These are phyloP conservation scores for Plutomurus gul DNA, from an alignment of 1,140 invertebrate genomes.

Conservation along the genomic window DNA sequence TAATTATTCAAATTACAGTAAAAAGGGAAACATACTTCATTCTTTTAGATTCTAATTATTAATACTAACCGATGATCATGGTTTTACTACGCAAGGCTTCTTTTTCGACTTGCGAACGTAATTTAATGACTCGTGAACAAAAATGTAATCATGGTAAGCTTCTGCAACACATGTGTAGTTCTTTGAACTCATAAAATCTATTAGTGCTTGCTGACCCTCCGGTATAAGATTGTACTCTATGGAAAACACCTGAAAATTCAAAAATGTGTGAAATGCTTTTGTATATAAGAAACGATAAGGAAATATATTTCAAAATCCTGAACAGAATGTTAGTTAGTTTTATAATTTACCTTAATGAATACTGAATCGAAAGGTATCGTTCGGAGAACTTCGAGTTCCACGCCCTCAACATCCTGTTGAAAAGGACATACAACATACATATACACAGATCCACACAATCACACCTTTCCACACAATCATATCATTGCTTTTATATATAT, in stretches of 20 bases:
- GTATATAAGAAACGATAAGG: background rate
- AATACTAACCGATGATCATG: too few species aligned
- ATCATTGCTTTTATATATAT: too few species aligned
- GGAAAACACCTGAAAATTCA: background rate
- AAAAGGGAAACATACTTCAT: too few species aligned
- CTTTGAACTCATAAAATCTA: background rate
- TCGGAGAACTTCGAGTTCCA: conserved; percentile 60
- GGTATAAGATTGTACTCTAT: background rate
- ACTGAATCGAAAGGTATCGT: background rate
- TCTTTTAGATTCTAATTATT: too few species aligned
- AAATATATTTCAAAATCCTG: background rate
- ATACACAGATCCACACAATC: too few species aligned
- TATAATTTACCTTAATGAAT: background rate
- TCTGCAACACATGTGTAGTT: background rate
- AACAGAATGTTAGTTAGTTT: background rate
- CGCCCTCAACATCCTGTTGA: conserved; percentile 68
- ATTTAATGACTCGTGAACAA: background rate
- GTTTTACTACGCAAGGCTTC: too few species aligned
- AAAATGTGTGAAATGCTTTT: background rate
- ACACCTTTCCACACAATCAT: too few species aligned
- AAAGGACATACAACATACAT: too few species aligned
- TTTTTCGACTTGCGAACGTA: too few species aligned
- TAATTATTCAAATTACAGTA: too few species aligned
- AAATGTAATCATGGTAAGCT: background rate
- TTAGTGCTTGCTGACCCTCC: background rate